Evolutionary conservation across 2,797 vertebrate species (phyloP).

Genomic region (Neosilurus hyrtlii): DNA sequence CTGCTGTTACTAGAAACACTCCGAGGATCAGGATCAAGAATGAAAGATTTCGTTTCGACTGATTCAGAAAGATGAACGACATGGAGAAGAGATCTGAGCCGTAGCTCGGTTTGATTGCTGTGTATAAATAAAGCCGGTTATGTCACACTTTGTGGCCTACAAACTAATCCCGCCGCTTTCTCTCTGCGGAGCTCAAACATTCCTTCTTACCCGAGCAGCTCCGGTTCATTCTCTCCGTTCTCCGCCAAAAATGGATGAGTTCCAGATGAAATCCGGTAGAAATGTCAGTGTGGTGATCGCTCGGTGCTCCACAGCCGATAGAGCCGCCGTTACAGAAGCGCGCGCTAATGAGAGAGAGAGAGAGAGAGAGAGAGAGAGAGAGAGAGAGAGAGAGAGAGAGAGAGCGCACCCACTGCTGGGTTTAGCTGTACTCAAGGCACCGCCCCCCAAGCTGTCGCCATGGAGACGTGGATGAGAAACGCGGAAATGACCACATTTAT

Average conservation of each 20-base stretch:
- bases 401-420: background rate
- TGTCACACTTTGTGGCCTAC: slow-evolving; percentile 46
- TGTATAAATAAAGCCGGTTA: slow-evolving; percentile 42
- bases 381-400: background rate
- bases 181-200: background rate
- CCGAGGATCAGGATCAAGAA: background rate
- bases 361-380: background rate
- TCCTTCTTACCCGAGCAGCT: slow-evolving; percentile 50
- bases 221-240: slow-evolving; percentile 46
- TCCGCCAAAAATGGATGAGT: background rate
- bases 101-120: background rate
- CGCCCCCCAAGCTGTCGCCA: slow-evolving; percentile 58
- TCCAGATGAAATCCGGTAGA: background rate
- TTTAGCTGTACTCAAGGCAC: slow-evolving; percentile 44
- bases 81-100: background rate
- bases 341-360: slow-evolving; percentile 5
- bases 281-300: background rate
- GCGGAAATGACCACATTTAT: background rate
- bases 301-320: background rate
- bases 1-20: slow-evolving; percentile 38
- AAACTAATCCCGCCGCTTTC: slow-evolving; percentile 42
- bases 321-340: background rate
- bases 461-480: slow-evolving; percentile 44
- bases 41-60: background rate
- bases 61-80: background rate